Conservation (phyloP, 2,888 invertebrate genomes). For the Phragmatobia fuliginosa region DNA sequence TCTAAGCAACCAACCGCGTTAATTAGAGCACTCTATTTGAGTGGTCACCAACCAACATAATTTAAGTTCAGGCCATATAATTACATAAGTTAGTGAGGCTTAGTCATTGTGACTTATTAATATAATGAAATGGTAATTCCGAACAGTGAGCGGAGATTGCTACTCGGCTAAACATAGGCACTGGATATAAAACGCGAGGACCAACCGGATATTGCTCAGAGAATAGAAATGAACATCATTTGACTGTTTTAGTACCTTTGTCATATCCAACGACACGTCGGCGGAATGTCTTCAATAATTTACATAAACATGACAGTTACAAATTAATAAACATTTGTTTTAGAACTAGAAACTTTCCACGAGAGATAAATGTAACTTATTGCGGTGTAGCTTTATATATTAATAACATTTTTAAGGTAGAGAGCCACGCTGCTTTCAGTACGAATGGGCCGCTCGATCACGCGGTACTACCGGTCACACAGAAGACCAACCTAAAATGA, state of each 20-base stretch:
- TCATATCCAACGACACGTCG: slow-evolving; percentile 46
- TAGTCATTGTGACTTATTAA: slow-evolving; percentile 5
- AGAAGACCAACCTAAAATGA: too few species aligned
- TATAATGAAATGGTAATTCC: slow-evolving; percentile 40
- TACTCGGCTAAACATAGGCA: slow-evolving; percentile 56
- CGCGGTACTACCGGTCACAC: too few species aligned
- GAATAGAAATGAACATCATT: slow-evolving; percentile 62
- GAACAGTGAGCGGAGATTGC: slow-evolving; percentile 52
- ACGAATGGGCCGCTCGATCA: too few species aligned
- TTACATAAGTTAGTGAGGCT: neutral
- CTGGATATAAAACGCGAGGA: slow-evolving; percentile 42
- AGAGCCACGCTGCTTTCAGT: too few species aligned
- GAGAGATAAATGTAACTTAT: neutral
- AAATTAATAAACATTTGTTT: slow-evolving; percentile 25
- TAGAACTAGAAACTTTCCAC: neutral
- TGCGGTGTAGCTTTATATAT: neutral
- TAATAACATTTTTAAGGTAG: too few species aligned
- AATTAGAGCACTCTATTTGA: neutral
- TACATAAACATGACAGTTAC: slow-evolving; percentile 41
- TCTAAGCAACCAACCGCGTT: neutral
- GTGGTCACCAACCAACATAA: neutral
- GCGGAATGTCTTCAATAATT: slow-evolving; percentile 40
- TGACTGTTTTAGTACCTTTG: slow-evolving; percentile 56
- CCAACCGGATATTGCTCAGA: slow-evolving; percentile 66
- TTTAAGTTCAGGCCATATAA: neutral